Evolutionary conservation across 2,888 invertebrate species (phyloP), one percentile per base, ranked within the genome.

Genomic region (Barypeithes pellucidus): DNA sequence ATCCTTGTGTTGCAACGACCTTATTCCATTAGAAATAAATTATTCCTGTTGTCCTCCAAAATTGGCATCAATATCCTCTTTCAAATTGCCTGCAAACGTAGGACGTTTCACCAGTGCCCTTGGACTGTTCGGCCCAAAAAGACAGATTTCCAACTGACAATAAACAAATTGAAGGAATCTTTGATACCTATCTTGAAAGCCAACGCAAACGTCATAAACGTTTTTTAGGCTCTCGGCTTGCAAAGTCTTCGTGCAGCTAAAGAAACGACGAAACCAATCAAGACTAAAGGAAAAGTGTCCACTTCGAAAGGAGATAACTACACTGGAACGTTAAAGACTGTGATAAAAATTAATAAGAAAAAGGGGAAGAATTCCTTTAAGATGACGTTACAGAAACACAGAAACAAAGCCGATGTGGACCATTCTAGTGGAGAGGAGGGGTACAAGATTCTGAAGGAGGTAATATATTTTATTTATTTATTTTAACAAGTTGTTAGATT

Each of bases 301-400:
- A 24, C 67, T 24, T 36, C 59, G 1, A 77, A 77, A 72, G 78
- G 73, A 63, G 83, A 83, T 43, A 80, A 89, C 79, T 94, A 93
- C 81, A 94, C 94, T 2, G 95, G 95, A 43, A 95, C 94, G 0
- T 84, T 95, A 77, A 95, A 95, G 84, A 94, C 95, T 79, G 92
- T 95, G 80, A 95, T 95, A 80, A 94, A 95, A 86, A 86, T 95
- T 77, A 92, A 91, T 83, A 91, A 91, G 80, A 93, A 92, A 85
- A 91, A 91, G 81, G 91, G 90, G 77, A 89, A 90, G 65, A 89
- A 92, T 76, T 91, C 93, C 0, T 84, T 94, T 78, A 94, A 94
- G 86, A 93, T 94, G 91, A 93, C 94, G 73, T 90, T 94, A 84
- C 92, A 92, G 86, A 93, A 92, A 85, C 90, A 87, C 81, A 92